Evolutionary conservation across 2,888 invertebrate genomes (phyloP).

Genomic region (Tinea pellionella): DNA sequence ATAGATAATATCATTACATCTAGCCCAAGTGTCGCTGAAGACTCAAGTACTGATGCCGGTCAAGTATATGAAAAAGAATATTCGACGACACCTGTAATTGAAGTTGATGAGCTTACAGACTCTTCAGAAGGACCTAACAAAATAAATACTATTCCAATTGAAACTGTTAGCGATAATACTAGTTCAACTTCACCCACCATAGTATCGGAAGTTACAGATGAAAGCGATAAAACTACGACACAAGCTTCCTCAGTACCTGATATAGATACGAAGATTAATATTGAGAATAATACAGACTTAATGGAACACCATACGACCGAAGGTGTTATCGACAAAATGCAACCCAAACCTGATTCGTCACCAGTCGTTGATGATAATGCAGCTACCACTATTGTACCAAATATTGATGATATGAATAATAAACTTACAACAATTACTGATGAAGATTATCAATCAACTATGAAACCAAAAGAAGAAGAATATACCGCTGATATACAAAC

Average conservation of each 20-base stretch:
- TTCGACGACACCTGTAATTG: constrained; percentile 14
- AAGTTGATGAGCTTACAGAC: constrained; percentile 18
- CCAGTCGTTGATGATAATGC: not conserved
- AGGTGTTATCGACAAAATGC: not conserved
- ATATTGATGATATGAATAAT: not conserved
- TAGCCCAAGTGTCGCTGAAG: constrained; percentile 23
- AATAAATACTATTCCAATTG: not conserved
- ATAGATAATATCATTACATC: constrained; percentile 21
- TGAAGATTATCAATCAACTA: constrained; percentile 22
- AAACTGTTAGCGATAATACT: not conserved
- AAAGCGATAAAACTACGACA: not conserved
- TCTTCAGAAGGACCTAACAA: constrained; percentile 16
- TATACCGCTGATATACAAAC: not conserved
- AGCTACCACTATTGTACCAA: not conserved
- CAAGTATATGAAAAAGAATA: constrained; percentile 16
- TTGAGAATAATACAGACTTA: not conserved
- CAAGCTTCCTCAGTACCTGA: not conserved
- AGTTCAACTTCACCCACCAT: not conserved
- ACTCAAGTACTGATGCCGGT: constrained; percentile 21
- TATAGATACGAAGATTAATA: not conserved
- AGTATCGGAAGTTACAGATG: not conserved
- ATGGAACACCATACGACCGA: not conserved
- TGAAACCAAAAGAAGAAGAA: constrained; percentile 20
- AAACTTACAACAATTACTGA: constrained; percentile 21
- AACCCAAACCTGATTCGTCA: not conserved